Percentiles rank a stretch among this genome's conserved stretches.
Conservation (phyloP, 1,140 invertebrate genomes). For the Drosophila ohnishii region DNA sequence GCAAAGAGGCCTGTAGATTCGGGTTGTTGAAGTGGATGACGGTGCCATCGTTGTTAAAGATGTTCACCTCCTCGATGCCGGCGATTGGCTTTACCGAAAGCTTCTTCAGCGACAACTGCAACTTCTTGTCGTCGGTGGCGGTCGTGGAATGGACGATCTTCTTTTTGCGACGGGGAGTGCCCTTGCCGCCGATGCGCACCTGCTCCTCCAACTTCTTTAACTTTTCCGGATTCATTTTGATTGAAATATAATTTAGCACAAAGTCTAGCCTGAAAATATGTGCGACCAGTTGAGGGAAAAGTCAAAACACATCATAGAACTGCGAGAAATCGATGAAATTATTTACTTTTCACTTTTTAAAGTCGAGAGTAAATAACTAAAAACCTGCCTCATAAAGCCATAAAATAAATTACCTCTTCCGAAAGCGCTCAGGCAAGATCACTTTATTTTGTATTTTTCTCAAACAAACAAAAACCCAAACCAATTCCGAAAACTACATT, state of each 20-base stretch:
- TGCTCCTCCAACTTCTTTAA: conserved; percentile 91
- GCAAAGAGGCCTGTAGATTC: conserved; percentile 97
- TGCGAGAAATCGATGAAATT: not conserved
- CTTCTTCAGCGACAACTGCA: conserved; percentile 97
- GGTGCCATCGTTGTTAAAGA: conserved; percentile 98
- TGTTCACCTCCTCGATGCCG: conserved; percentile 98
- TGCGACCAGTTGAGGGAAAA: conserved; percentile 76
- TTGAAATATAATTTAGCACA: conserved; percentile 73
- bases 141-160: conserved; percentile 98
- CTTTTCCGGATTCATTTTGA: conserved; percentile 93
- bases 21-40: conserved; percentile 99
- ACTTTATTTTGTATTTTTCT: conserved; percentile 9
- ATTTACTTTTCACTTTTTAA: not conserved
- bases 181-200: conserved; percentile 96
- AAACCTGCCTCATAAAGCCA: not conserved
- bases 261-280: conserved; percentile 76
- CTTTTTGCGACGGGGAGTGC: conserved; percentile 97
- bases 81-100: conserved; percentile 96
- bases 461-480: not conserved
- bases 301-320: conserved; percentile 53
- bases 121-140: conserved; percentile 97
- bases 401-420: conserved; percentile 7
- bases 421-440: not conserved
- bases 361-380: not conserved
- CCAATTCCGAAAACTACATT: conserved; percentile 14